A percentile compares a stretch with the other conserved stretches of the same genome.
Evolutionary conservation across 2,888 invertebrate genomes (phyloP).

Genomic region (Megamerina dolium): DNA sequence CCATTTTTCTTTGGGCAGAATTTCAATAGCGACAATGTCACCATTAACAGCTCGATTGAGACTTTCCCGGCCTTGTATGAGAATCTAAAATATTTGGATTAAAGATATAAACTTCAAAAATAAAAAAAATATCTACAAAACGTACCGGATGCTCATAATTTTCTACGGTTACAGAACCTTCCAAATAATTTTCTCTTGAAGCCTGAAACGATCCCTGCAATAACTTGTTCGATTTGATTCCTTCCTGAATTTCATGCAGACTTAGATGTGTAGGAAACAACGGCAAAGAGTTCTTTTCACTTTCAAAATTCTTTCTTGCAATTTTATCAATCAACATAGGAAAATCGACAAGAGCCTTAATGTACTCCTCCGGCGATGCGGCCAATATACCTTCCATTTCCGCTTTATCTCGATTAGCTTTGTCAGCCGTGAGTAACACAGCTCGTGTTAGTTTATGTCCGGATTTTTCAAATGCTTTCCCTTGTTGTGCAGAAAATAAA

Average conservation of each 20-base stretch:
- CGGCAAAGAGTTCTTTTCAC: constrained; percentile 57
- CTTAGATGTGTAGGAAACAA: constrained; percentile 82
- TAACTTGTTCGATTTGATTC: constrained; percentile 69
- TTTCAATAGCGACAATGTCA: constrained; percentile 84
- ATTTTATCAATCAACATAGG: constrained; percentile 76
- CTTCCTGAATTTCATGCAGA: constrained; percentile 68
- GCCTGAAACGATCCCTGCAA: constrained; percentile 78
- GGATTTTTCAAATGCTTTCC: constrained; percentile 23
- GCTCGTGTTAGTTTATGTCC: constrained; percentile 53
- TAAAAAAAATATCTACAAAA: background rate
- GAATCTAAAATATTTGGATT: constrained; percentile 53
- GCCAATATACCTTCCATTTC: constrained; percentile 62
- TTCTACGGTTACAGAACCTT: constrained; percentile 80
- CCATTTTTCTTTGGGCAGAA: constrained; percentile 88
- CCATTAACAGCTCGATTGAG: constrained; percentile 93
- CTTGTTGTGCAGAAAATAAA: constrained; percentile 48
- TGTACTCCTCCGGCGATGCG: constrained; percentile 64
- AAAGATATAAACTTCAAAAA: background rate
- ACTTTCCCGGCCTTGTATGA: constrained; percentile 77
- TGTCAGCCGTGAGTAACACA: constrained; percentile 80
- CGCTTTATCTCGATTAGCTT: constrained; percentile 67
- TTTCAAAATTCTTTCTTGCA: constrained; percentile 60
- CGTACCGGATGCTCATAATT: constrained; percentile 72
- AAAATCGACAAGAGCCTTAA: constrained; percentile 63
- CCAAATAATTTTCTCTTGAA: constrained; percentile 89